Evolutionary conservation across 2,888 invertebrate species (phyloP), one percentile per base, ranked within the genome.

Genomic region (Cataglyphis cursor): DNA sequence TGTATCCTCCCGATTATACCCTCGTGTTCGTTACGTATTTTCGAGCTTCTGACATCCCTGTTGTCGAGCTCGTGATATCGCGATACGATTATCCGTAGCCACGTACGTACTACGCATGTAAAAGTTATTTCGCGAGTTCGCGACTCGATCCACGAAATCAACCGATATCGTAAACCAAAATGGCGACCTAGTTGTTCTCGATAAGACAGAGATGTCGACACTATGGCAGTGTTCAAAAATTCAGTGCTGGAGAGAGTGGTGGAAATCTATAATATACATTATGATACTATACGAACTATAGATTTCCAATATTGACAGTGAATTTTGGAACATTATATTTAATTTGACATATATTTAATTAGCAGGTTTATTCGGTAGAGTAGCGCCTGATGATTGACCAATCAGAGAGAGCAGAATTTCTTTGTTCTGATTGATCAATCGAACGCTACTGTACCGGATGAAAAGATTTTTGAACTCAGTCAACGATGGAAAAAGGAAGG

Each of bases 1-100:
- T 92, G 2, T n/a, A 12, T 5, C 44, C 5, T n/a, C 8, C n/a
- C 8, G 51, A 51, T 51, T 51, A 51, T 51, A n/a, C n/a, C n/a
- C 4, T 51, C 51, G 8, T 8, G 8, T 51, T 51, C n/a, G 8
- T n/a, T 8, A n/a, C n/a, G n/a, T 51, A n/a, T 2, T 0, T 8
- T 51, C 8, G 6, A 51, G n/a, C 51, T 2, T 51, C 41, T 1
- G 8, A 9, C 8, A 51, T n/a, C n/a, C n/a, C n/a, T 3, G n/a
- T 8, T 8, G 51, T 8, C n/a, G n/a, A 51, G 51, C n/a, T 51
- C 18, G 48, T 0, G 18, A 44, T 44, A 48, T 48, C n/a, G n/a
- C 8, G 3, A 51, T 9, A 2, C 9, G 41, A 41, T 6, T 35
- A 35, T 35, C 6, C 35, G 6, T 0, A 35, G 35, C 35, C 6